These are phyloP conservation scores for Porites evermanni DNA, from an alignment of 92 coral and sea anemone genomes.

Conservation along the genomic window DNA sequence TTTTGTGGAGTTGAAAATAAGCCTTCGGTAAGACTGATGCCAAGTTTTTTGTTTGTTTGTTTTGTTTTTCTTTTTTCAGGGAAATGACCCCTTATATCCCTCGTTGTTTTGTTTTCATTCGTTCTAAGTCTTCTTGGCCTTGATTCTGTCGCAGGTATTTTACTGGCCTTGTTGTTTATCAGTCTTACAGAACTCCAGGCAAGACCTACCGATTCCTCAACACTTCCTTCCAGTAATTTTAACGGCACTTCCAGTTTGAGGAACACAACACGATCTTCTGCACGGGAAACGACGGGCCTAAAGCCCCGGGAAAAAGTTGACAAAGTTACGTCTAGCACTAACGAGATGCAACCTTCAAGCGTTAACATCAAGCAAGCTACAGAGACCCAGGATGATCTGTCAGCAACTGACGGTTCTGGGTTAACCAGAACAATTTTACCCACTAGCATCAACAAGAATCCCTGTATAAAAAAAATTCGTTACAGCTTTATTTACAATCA, in stretches of 20 bases:
- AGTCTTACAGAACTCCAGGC: not conserved
- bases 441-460: not conserved
- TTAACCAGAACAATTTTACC: not conserved
- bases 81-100: no score
- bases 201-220: not conserved
- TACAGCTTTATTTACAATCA: conserved; percentile 7
- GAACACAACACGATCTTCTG: not conserved
- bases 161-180: not conserved
- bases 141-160: not conserved
- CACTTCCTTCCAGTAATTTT: not conserved
- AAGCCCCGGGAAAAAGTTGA: not conserved
- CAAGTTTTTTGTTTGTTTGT: no score
- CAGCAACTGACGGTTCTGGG: not conserved
- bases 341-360: not conserved
- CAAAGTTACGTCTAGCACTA: not conserved
- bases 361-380: no score
- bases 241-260: not conserved
- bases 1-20: no score
- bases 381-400: not conserved
- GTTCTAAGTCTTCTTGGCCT: not conserved
- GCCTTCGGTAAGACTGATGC: no score
- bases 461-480: not conserved
- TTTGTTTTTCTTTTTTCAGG: no score
- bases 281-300: no score
- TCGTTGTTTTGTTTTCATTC: no score